Conservation (phyloP, 1,140 invertebrate genomes). For the Pachyrhynchus sulphureomaculatus region DNA sequence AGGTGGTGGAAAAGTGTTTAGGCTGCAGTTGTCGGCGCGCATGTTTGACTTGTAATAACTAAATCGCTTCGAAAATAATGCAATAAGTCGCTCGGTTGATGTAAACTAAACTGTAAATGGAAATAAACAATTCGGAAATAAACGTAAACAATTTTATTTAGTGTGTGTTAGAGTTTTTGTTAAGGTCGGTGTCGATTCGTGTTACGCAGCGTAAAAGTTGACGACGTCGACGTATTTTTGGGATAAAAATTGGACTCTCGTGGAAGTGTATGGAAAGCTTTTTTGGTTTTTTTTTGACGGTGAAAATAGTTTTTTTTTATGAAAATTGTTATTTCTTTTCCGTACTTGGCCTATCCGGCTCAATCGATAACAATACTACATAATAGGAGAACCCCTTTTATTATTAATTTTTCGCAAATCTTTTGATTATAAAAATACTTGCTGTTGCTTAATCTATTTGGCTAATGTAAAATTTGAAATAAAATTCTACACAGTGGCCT, state of each 20-base stretch:
- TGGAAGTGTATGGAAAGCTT: too few relatives aligned
- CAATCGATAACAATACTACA: too few relatives aligned
- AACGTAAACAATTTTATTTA: slow-evolving; percentile 33
- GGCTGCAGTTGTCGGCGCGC: slow-evolving; percentile 4
- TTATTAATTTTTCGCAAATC: too few relatives aligned
- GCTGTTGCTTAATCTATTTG: too few relatives aligned
- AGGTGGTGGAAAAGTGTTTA: background rate
- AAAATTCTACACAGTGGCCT: too few relatives aligned
- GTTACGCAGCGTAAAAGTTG: slow-evolving; percentile 1
- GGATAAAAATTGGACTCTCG: background rate
- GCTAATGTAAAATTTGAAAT: too few relatives aligned
- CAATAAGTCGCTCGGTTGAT: slow-evolving; percentile 17
- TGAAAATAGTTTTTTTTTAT: too few relatives aligned
- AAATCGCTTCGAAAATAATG: slow-evolving; percentile 12
- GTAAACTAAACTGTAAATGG: slow-evolving; percentile 31
- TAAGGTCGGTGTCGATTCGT: slow-evolving; percentile 9
- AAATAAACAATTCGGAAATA: slow-evolving; percentile 27
- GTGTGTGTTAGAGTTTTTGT: slow-evolving; percentile 14
- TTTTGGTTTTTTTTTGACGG: too few relatives aligned
- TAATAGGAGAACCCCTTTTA: too few relatives aligned
- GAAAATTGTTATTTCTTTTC: too few relatives aligned
- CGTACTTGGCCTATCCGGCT: too few relatives aligned
- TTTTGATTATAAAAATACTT: too few relatives aligned
- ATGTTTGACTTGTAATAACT: slow-evolving; percentile 21
- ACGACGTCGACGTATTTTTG: background rate